Conservation (phyloP, 2,797 vertebrate species). For the Echiichthys vipera region DNA sequence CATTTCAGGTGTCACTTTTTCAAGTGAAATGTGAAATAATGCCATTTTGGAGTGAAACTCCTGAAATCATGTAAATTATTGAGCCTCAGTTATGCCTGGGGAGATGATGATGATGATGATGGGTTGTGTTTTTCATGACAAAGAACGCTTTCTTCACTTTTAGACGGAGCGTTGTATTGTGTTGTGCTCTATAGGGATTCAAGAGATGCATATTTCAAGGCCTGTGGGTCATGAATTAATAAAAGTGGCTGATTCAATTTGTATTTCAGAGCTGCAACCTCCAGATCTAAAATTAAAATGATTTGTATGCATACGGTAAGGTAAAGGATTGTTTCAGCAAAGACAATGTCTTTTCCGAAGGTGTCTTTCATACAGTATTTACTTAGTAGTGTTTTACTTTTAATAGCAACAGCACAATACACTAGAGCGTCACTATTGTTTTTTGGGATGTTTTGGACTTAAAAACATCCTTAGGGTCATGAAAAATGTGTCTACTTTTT, state of each 20-base stretch:
- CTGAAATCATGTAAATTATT: slow-evolving; percentile 58
- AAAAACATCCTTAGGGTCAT: not conserved
- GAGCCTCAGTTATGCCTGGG: slow-evolving; percentile 40
- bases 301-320: slow-evolving; percentile 45
- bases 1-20: slow-evolving; percentile 57
- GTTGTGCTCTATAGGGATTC: slow-evolving; percentile 19
- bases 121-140: slow-evolving; percentile 34
- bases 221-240: slow-evolving; percentile 54
- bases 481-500: not conserved
- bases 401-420: not conserved
- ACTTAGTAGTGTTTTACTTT: not conserved
- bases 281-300: slow-evolving; percentile 35
- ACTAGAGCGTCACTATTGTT: not conserved
- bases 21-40: slow-evolving; percentile 24
- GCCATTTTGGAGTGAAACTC: slow-evolving; percentile 36
- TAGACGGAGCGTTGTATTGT: slow-evolving; percentile 33
- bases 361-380: not conserved
- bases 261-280: slow-evolving; percentile 31
- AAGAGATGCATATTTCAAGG: slow-evolving; percentile 22
- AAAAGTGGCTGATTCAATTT: slow-evolving; percentile 44
- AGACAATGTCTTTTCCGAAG: not conserved
- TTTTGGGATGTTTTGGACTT: not conserved
- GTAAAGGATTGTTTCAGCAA: slow-evolving; percentile 1
- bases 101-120: slow-evolving; percentile 42
- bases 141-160: slow-evolving; percentile 15